Percentiles rank a stretch among this genome's conserved stretches.
These are phyloP conservation scores for Varanus salvator DNA, from an alignment of 2,113 vertebrate genomes.

Conservation along the genomic window DNA sequence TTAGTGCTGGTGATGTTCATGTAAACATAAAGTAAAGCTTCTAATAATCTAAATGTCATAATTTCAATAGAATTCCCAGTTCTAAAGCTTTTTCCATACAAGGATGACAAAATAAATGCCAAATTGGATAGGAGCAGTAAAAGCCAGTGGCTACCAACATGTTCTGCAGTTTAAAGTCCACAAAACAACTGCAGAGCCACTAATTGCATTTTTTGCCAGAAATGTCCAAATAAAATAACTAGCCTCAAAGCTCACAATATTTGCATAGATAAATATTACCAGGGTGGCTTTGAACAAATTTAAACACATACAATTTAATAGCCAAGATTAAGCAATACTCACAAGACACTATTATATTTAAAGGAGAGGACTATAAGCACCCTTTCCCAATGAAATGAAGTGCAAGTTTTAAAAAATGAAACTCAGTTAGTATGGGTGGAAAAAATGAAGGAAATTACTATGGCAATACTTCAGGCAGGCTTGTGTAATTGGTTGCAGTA, in stretches of 20 bases:
- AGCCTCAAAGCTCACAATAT: constrained; percentile 11
- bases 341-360: neutral
- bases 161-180: neutral
- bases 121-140: accelerated
- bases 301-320: constrained; percentile 14
- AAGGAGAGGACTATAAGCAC: neutral
- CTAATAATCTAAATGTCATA: accelerated
- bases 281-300: constrained; percentile 25
- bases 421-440: neutral
- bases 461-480: neutral
- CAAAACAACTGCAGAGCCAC: neutral
- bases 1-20: neutral
- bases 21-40: neutral
- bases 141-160: accelerated
- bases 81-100: neutral
- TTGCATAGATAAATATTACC: constrained; percentile 40
- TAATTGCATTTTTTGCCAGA: neutral
- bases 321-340: accelerated
- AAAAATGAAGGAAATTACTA: neutral
- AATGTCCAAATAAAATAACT: neutral
- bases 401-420: too few relatives aligned
- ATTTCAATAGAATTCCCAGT: neutral
- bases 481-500: neutral
- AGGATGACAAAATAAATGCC: neutral
- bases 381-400: neutral